Base-by-base conservation (phyloP, 23 tunicate genomes). In the Oikopleura albicans region DNA sequence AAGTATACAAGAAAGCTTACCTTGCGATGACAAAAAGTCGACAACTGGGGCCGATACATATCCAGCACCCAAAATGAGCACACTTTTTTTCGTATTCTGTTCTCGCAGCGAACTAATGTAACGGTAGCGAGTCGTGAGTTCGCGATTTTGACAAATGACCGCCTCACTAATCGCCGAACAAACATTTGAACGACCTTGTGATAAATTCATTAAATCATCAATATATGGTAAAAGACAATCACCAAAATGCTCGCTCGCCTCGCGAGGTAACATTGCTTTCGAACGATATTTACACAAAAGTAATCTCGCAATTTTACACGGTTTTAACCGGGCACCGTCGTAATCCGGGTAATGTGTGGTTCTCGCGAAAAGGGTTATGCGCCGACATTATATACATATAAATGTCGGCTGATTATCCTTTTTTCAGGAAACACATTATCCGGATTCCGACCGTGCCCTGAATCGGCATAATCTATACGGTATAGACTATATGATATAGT, bases 181-280 rank as follows among this genome's bases (percentile, higher is more conserved):
- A 4, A 71, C 79, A 27, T 71, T 29, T 29, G 34, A 16, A 4
- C 31, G 79, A 12, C 37, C 79, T 71, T 16, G 2, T 29, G 79
- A 71, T 12, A 71, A 29, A 71, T 71, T 71, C 37, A 71, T 12
- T 71, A 95, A 88, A 56, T 95, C 96, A 37, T 79, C 66, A 85
- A 95, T 90, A 75, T 86, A 95, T 0, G 99, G 99, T 75, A 95
- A 56, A 37, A 95, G 85, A 34, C 87, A 91, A 66, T 90, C 91
- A 36, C 99, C 99, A 83, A 95, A 95, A 76, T 86, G 91, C 41
- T 95, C 87, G 4, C 92, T 84, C 0, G 99, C 89, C 84, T 95
- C 99, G 36, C 99, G 83, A 35, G 99, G 99, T 59, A 95, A 40
- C 57, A 90, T 91, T 39, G 99, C 99, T 71, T 71, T 49, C n/a